Conservation (phyloP, 2,113 vertebrate species). For the Solea senegalensis region DNA sequence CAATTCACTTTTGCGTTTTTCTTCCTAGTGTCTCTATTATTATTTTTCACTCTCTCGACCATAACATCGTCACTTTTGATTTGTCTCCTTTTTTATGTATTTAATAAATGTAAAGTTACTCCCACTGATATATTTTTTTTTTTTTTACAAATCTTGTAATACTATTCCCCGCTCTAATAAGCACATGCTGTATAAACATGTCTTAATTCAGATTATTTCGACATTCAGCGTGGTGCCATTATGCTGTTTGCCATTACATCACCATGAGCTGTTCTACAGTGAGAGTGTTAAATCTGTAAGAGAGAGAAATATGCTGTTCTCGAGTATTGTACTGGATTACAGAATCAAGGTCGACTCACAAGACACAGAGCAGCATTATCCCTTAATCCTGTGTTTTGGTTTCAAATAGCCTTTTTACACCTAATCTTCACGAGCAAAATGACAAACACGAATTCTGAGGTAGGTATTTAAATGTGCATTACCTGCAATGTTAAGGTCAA, state of each 20-base stretch:
- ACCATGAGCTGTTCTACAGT: conserved; percentile 62
- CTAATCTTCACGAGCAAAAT: conserved; percentile 80
- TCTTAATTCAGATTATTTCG: conserved; percentile 67
- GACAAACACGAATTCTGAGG: conserved; percentile 79
- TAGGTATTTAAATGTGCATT: conserved; percentile 78
- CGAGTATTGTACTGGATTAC: conserved; percentile 80
- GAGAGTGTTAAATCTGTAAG: conserved; percentile 70
- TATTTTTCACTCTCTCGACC: not conserved
- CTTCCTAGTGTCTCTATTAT: not conserved
- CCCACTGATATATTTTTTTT: conserved; percentile 30
- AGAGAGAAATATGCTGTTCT: conserved; percentile 76
- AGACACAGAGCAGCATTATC: conserved; percentile 81
- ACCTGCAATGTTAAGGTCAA: conserved; percentile 75
- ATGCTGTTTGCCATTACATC: conserved; percentile 69
- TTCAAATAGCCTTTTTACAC: conserved; percentile 82
- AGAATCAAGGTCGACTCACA: conserved; percentile 81
- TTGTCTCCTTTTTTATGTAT: conserved; percentile 31
- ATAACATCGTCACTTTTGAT: not conserved
- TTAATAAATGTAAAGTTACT: conserved; percentile 29
- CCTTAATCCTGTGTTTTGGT: conserved; percentile 84
- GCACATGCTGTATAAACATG: conserved; percentile 32
- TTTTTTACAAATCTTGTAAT: conserved; percentile 42
- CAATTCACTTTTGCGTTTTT: conserved; percentile 35
- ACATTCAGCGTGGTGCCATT: conserved; percentile 58
- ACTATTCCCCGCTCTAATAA: conserved; percentile 41